These are phyloP conservation scores for Glaucomys volans DNA, from an alignment of 2,113 vertebrate genomes.

Conservation along the genomic window DNA sequence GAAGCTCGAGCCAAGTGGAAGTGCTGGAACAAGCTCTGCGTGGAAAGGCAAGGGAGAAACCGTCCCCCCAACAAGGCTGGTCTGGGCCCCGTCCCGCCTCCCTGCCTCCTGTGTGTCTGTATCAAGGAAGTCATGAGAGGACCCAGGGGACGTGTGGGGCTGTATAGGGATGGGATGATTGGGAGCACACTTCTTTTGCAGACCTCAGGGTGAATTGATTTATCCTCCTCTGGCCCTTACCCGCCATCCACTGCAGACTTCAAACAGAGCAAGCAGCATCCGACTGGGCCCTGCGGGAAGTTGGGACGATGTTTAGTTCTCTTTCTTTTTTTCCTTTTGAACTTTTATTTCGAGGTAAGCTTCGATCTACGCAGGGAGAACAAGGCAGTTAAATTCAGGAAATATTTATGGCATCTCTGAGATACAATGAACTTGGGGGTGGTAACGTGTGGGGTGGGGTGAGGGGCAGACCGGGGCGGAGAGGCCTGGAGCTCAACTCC, in stretches of 20 bases:
- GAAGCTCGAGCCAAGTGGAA: conserved; percentile 56
- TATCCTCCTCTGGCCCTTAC: neutral
- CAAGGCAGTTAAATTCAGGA: neutral
- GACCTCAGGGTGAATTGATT: neutral
- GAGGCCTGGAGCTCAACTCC: neutral
- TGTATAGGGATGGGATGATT: neutral
- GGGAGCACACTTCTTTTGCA: neutral
- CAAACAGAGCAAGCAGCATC: neutral
- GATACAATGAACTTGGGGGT: neutral
- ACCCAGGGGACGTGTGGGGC: neutral
- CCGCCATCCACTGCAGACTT: neutral
- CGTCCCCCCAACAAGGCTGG: neutral
- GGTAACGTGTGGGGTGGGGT: neutral
- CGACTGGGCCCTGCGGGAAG: neutral
- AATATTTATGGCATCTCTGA: neutral
- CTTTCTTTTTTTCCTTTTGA: neutral
- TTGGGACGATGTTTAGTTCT: neutral
- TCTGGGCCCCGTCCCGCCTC: neutral
- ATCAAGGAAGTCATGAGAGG: neutral
- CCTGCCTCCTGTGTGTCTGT: too few relatives aligned
- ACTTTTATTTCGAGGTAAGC: conserved; percentile 40
- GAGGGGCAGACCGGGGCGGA: neutral
- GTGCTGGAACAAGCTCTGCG: conserved; percentile 70
- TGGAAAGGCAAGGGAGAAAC: neutral
- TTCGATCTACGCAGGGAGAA: neutral